A percentile compares a stretch with the other conserved stretches of the same genome.
Evolutionary conservation across 2,797 vertebrate genomes (phyloP).

Genomic region (Xenops minutus): DNA sequence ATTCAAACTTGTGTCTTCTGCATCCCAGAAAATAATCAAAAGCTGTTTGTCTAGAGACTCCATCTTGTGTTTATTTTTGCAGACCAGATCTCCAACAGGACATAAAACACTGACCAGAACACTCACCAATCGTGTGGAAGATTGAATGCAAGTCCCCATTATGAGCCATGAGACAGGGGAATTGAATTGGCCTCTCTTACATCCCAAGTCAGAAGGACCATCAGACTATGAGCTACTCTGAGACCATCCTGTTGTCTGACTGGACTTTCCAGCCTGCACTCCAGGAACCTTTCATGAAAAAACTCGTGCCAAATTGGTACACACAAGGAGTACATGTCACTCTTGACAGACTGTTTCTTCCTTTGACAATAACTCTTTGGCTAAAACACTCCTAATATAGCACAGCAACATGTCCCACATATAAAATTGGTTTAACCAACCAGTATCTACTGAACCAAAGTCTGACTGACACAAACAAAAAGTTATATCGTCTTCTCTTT

Average conservation of each 20-base stretch:
- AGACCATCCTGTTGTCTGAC: neutral
- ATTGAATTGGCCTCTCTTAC: neutral
- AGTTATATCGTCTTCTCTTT: slow-evolving; percentile 46
- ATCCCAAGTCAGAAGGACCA: neutral
- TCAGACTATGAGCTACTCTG: neutral
- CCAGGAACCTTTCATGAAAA: neutral
- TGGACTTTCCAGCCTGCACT: neutral
- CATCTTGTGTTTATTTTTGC: neutral
- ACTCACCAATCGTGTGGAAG: neutral
- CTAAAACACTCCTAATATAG: slow-evolving; percentile 4
- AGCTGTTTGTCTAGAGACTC: neutral
- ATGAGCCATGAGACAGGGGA: neutral
- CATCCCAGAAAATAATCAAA: neutral
- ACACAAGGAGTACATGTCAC: neutral
- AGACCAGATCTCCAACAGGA: neutral
- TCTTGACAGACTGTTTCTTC: neutral
- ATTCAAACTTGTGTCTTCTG: neutral
- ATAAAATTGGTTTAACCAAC: neutral
- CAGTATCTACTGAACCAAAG: neutral
- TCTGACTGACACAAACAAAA: slow-evolving; percentile 65
- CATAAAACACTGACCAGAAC: neutral
- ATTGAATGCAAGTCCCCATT: rapidly evolving
- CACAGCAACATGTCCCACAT: neutral
- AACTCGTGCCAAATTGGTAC: neutral
- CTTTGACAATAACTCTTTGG: neutral